Percentiles rank a stretch among this genome's conserved stretches.
Conservation (phyloP, 2,113 vertebrate genomes). For the Acanthisitta chloris region DNA sequence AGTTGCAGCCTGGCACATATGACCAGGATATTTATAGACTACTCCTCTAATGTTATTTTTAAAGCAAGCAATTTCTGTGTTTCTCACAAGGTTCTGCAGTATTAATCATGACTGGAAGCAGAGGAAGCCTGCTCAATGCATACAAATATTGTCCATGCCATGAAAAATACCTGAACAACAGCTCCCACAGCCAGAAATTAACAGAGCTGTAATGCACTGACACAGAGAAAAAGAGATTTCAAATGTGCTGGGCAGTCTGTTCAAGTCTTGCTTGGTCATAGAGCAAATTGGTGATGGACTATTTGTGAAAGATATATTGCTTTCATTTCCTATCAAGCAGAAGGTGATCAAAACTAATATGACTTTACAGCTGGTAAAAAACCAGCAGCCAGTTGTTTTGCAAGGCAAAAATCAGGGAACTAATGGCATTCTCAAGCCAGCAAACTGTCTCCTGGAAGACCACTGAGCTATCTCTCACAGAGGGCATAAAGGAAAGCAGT, state of each 20-base stretch:
- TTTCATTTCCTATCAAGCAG: background rate
- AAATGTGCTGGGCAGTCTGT: background rate
- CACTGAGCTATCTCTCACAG: background rate
- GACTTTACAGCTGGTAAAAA: background rate
- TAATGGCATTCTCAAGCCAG: background rate
- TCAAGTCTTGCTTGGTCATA: background rate
- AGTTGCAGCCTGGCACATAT: background rate
- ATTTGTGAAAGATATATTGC: background rate
- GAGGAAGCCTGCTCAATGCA: background rate
- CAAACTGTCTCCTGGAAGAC: background rate
- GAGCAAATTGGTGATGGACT: background rate
- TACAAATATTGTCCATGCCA: background rate
- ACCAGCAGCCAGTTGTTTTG: background rate
- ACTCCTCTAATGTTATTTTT: background rate
- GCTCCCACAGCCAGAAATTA: background rate
- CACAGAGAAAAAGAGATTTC: background rate
- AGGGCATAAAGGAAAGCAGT: background rate
- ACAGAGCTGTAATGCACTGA: background rate
- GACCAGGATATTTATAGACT: background rate
- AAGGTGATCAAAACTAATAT: background rate
- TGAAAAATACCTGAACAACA: background rate
- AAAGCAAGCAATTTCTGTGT: background rate
- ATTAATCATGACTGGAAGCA: background rate
- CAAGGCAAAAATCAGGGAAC: background rate
- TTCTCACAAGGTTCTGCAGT: background rate